These are phyloP conservation scores for Crotalus helleri DNA, from an alignment of 2,113 vertebrate species.

Conservation along the genomic window DNA sequence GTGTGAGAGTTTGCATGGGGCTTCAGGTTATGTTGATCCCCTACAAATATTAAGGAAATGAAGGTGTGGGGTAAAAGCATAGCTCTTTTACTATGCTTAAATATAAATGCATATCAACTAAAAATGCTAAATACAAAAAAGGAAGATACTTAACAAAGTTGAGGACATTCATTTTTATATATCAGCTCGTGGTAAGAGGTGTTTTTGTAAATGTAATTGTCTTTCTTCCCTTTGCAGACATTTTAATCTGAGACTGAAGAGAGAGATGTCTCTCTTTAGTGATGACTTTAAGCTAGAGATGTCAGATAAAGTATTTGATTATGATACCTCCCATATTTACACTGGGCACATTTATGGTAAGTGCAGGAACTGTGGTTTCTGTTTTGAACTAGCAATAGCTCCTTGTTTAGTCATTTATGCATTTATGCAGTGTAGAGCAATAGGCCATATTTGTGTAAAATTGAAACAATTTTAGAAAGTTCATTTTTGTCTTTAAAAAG, in stretches of 20 bases:
- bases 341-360: constrained; percentile 92
- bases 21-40: not conserved
- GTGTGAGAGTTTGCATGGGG: not conserved
- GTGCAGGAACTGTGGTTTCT: constrained; percentile 49
- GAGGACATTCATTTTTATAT: not conserved
- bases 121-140: not conserved
- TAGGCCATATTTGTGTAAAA: not conserved
- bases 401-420: not conserved
- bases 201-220: constrained; percentile 18
- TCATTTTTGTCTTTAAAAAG: not conserved
- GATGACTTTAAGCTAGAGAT: constrained; percentile 87
- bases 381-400: not conserved
- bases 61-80: not conserved
- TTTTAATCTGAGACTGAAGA: constrained; percentile 93
- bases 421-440: not conserved
- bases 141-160: not conserved
- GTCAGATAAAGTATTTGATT: constrained; percentile 77
- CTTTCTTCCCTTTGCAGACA: constrained; percentile 71
- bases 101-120: not conserved
- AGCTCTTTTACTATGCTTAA: not conserved
- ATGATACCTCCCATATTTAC: constrained; percentile 97
- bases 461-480: not conserved
- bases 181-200: not conserved
- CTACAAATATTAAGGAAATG: not conserved
- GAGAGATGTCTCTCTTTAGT: constrained; percentile 86